phyloP scores from a whole-genome alignment of 2,797 vertebrate genomes.

The Poecilia picta region DNA sequence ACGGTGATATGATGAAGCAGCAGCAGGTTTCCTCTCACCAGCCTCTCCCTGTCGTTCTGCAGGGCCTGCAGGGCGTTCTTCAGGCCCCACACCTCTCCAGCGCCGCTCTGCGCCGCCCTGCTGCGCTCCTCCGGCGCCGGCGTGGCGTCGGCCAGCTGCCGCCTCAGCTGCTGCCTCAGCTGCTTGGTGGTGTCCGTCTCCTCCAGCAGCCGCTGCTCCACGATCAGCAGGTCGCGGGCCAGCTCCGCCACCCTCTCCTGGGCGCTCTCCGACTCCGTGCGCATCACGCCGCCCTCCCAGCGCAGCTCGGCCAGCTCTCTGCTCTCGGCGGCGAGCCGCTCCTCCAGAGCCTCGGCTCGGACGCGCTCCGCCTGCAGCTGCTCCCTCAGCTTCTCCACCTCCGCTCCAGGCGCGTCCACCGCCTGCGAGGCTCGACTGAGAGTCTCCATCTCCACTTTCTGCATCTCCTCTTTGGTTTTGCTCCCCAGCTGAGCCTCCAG shows the following conservation, averaged over 20 bases:
- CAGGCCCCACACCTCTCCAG: constrained; percentile 87
- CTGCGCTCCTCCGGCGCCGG: constrained; percentile 85
- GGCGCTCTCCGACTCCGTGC: constrained; percentile 93
- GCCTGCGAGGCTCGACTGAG: constrained; percentile 73
- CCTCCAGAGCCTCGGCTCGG: constrained; percentile 76
- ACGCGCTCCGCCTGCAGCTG: constrained; percentile 77
- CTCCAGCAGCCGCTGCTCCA: constrained; percentile 88
- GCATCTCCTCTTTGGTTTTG: constrained; percentile 56
- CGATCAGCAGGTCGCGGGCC: constrained; percentile 89
- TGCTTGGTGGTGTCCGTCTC: constrained; percentile 84
- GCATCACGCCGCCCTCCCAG: constrained; percentile 93
- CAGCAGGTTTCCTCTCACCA: constrained; percentile 81
- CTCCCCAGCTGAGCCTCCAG: constrained; percentile 73
- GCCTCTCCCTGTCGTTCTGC: constrained; percentile 91
- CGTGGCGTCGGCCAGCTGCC: constrained; percentile 91
- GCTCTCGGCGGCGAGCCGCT: constrained; percentile 72
- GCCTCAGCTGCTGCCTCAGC: constrained; percentile 84
- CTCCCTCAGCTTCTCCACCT: constrained; percentile 83
- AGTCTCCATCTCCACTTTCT: constrained; percentile 72
- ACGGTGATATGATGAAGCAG: too few species aligned
- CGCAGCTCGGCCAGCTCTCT: constrained; percentile 88
- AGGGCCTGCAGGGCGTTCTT: constrained; percentile 92
- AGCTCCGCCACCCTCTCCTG: constrained; percentile 96
- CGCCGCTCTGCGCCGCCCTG: constrained; percentile 52
- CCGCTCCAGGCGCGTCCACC: constrained; percentile 74